Percentiles rank a stretch among this genome's conserved stretches.
phyloP scores from a whole-genome alignment of 1,140 invertebrate species.

The Brachionus rotundiformis region DNA sequence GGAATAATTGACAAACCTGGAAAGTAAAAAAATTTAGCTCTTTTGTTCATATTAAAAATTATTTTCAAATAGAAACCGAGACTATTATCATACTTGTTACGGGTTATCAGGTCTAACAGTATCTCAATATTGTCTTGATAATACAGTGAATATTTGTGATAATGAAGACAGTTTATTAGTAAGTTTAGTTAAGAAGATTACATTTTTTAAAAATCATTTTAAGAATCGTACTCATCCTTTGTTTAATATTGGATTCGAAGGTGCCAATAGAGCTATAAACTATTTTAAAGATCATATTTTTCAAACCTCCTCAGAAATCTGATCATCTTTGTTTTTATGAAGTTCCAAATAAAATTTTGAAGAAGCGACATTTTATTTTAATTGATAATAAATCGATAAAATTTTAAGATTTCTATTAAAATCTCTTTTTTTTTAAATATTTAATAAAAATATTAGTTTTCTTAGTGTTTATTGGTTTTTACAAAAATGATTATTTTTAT shows the following conservation, averaged over 20 bases:
- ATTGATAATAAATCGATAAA: too few relatives aligned
- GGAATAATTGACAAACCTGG: slow-evolving; percentile 93
- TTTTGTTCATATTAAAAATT: not conserved
- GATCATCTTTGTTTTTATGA: too few relatives aligned
- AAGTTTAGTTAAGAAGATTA: slow-evolving; percentile 55
- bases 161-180: slow-evolving; percentile 70
- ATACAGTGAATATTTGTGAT: slow-evolving; percentile 64
- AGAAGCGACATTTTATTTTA: too few relatives aligned
- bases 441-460: too few relatives aligned
- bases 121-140: slow-evolving; percentile 78
- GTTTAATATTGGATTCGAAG: slow-evolving; percentile 70
- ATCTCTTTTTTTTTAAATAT: too few relatives aligned
- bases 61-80: slow-evolving; percentile 72
- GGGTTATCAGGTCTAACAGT: slow-evolving; percentile 88
- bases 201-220: slow-evolving; percentile 55
- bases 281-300: slow-evolving; percentile 24
- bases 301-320: not conserved
- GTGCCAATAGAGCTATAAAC: slow-evolving; percentile 4
- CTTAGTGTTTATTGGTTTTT: too few relatives aligned
- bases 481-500: too few relatives aligned
- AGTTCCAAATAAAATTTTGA: too few relatives aligned
- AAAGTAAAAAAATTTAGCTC: slow-evolving; percentile 69
- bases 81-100: slow-evolving; percentile 96
- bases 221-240: slow-evolving; percentile 70
- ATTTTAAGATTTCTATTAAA: too few relatives aligned